Percentiles rank a stretch among this genome's conserved stretches.
Evolutionary conservation across 2,888 invertebrate genomes (phyloP).

Genomic region (Drosophila anomalata): DNA sequence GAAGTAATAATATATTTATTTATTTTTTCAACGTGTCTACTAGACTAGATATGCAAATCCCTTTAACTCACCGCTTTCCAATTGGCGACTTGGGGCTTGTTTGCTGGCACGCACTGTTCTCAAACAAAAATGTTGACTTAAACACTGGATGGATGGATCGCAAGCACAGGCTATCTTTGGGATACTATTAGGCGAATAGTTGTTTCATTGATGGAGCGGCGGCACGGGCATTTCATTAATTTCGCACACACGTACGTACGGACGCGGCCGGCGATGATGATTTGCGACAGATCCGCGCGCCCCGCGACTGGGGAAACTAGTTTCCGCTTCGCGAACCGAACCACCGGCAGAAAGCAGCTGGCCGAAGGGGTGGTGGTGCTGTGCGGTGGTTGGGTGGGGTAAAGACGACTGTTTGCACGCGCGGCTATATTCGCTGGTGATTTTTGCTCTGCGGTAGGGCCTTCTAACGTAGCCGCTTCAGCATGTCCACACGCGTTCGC

Average conservation of each 20-base stretch:
- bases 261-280: constrained; percentile 30
- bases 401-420: constrained; percentile 1
- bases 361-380: background rate
- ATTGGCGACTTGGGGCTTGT: background rate
- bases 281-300: constrained; percentile 20
- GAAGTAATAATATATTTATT: too few species aligned
- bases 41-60: background rate
- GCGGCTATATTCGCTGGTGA: constrained; percentile 3
- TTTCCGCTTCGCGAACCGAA: constrained; percentile 17
- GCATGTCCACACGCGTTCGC: constrained; percentile 33
- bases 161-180: constrained; percentile 14
- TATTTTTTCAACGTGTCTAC: too few species aligned
- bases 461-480: constrained; percentile 16
- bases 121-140: background rate
- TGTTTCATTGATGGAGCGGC: constrained; percentile 51
- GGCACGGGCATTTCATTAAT: constrained; percentile 41
- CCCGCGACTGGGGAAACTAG: constrained; percentile 39
- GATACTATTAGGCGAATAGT: constrained; percentile 22
- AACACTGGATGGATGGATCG: background rate
- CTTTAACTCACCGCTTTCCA: constrained; percentile 1
- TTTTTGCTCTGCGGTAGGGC: background rate
- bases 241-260: constrained; percentile 53
- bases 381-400: background rate
- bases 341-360: background rate
- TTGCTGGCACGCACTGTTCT: constrained; percentile 20